Percentiles rank a stretch among this genome's conserved stretches.
These are phyloP conservation scores for Chymomyza costata DNA, from an alignment of 1,140 invertebrate genomes.

Conservation along the genomic window DNA sequence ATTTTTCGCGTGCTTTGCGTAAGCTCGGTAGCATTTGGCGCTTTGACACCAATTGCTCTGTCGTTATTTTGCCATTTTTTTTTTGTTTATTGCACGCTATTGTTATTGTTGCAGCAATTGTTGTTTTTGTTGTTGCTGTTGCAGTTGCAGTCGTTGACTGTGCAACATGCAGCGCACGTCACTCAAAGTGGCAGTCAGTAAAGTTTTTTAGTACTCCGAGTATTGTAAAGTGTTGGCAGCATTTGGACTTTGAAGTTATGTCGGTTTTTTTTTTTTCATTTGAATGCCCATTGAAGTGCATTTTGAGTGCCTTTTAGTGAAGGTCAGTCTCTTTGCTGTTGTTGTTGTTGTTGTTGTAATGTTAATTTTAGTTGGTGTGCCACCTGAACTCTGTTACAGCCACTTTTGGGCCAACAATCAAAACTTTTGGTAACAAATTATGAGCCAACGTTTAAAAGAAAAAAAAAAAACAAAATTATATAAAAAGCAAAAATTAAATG, in stretches of 20 bases:
- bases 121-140: conserved; percentile 19
- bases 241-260: conserved; percentile 33
- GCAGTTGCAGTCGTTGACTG: conserved; percentile 20
- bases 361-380: background rate
- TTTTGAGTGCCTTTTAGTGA: conserved; percentile 34
- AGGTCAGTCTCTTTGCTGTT: conserved; percentile 48
- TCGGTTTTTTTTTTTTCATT: conserved; percentile 18
- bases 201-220: conserved; percentile 53
- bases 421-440: conserved; percentile 36
- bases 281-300: too few species aligned
- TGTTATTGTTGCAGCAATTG: conserved; percentile 31
- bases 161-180: conserved; percentile 48
- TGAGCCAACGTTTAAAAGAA: too few species aligned
- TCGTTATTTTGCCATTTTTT: too few species aligned
- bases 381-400: background rate
- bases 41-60: conserved; percentile 69
- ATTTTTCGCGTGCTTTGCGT: conserved; percentile 28
- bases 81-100: conserved; percentile 50
- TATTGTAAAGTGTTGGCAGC: conserved; percentile 39
- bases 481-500: too few species aligned
- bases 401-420: conserved; percentile 29
- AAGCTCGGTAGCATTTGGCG: conserved; percentile 58
- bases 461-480: too few species aligned
- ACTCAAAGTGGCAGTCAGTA: conserved; percentile 67
- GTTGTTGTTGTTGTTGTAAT: conserved; percentile 11